Evolutionary conservation across 1,140 invertebrate species (phyloP), one percentile per base, ranked within the genome.

Genomic region (Conus ventricosus): DNA sequence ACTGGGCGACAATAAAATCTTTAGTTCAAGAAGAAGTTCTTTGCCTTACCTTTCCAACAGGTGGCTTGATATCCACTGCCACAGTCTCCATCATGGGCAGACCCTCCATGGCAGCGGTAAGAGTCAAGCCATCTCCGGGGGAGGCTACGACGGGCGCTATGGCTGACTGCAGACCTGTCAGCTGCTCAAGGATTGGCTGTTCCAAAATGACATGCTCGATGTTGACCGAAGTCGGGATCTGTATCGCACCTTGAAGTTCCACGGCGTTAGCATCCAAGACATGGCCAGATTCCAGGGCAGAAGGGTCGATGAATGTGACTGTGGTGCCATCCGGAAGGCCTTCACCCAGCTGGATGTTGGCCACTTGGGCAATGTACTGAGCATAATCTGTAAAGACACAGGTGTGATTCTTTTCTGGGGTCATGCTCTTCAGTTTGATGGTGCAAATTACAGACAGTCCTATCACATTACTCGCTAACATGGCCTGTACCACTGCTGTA

Each of bases 41-140:
- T 7, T 78, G n/a, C 27, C 71, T 80, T n/a, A 94, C 93, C 91
- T 94, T 94, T 85, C 93, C 93, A 25, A 94, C 92, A 78, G 93
- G 93, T 27, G 93, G 92, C 57, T 92, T 92, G 23, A 92, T 91
- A 76, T 90, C 89, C 15, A 88, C 85, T 10, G 81, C 83, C 23
- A 88, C 87, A 5, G 39, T 23, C 15, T 83, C 54, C 20, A 76
- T 67, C 3, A 80, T 84, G 13, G 83, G 84, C 75, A 89, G 39
- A 20, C 84, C n/a, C 25, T 75, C 63, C 67, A 90, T 71, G 11
- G 71, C 15, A 76, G 51, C 76, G 55, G 87, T 27, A 6, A 82
- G 20, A 78, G 89, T 67, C 51, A 83, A 81, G 11, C 84, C 88
- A 25, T 81, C 39, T 7, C 5, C 51, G 17, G 13, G 3, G 15